A percentile compares a stretch with the other conserved stretches of the same genome.
Evolutionary conservation across 2,888 invertebrate genomes (phyloP).

Genomic region (Conus canariensis): DNA sequence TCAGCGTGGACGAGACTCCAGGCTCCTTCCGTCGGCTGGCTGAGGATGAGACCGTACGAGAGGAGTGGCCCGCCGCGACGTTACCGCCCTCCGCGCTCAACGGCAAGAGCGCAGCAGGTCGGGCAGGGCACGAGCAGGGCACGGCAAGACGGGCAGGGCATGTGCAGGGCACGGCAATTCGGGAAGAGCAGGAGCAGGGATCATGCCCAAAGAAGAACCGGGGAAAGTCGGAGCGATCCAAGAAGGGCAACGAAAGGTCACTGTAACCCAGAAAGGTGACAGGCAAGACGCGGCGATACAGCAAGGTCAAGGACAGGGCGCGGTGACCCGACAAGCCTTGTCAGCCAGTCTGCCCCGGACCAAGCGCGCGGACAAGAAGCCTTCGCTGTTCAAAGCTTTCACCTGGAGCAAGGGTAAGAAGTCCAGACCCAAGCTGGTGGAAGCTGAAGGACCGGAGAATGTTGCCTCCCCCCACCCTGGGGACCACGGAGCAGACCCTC

Average conservation of each 20-base stretch:
- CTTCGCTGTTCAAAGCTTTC: constrained; percentile 33
- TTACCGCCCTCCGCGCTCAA: constrained; percentile 1
- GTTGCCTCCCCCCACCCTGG: too few relatives aligned
- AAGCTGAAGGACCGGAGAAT: background rate
- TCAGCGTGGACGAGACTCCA: constrained; percentile 36
- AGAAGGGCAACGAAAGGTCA: background rate
- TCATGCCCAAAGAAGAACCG: background rate
- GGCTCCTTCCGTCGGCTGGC: constrained; percentile 34
- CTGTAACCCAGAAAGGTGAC: background rate
- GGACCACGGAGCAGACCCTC: background rate
- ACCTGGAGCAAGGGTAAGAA: constrained; percentile 40
- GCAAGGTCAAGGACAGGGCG: background rate
- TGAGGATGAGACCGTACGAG: constrained; percentile 16
- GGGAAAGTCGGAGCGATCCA: background rate
- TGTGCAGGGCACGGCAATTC: background rate
- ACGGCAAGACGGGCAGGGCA: background rate
- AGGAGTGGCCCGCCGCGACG: constrained; percentile 3
- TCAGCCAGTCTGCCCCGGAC: constrained; percentile 40
- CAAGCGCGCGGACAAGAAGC: constrained; percentile 22
- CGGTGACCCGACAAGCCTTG: background rate
- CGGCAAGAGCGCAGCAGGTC: background rate
- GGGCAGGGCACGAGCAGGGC: background rate
- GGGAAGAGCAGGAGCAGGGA: background rate
- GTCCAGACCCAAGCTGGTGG: constrained; percentile 29
- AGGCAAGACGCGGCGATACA: background rate